Evolutionary conservation across 1,140 invertebrate species (phyloP).

Genomic region (Anastrepha obliqua): DNA sequence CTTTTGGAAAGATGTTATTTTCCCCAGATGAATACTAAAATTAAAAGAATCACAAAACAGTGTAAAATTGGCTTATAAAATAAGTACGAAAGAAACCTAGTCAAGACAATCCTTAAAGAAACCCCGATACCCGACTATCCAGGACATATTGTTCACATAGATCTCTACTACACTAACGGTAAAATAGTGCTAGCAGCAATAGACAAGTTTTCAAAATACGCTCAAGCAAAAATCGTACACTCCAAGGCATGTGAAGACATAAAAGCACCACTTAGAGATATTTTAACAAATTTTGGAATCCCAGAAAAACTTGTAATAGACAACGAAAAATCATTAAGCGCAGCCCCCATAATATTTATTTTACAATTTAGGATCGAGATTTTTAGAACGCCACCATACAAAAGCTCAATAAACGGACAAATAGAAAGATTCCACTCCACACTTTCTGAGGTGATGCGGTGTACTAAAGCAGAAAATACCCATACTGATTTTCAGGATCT

Average conservation of each 20-base stretch:
- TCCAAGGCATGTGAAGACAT: too few relatives aligned
- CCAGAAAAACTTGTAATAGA: neutral
- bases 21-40: too few relatives aligned
- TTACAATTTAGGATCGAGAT: neutral
- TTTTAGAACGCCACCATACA: neutral
- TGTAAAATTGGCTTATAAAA: neutral
- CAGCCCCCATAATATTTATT: neutral
- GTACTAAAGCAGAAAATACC: too few relatives aligned
- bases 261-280: too few relatives aligned
- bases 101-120: neutral
- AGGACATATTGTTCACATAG: neutral
- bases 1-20: too few relatives aligned
- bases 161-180: neutral
- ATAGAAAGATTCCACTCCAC: too few relatives aligned
- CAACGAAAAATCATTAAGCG: neutral
- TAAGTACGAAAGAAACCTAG: neutral
- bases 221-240: too few relatives aligned
- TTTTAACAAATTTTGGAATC: neutral
- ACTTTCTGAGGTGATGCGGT: too few relatives aligned
- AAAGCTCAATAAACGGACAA: too few relatives aligned
- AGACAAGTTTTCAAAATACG: neutral
- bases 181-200: neutral
- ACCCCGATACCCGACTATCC: neutral
- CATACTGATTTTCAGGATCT: neutral
- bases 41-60: too few relatives aligned